Base-by-base conservation (phyloP, 2,113 vertebrate genomes). In the Galbula dea region DNA sequence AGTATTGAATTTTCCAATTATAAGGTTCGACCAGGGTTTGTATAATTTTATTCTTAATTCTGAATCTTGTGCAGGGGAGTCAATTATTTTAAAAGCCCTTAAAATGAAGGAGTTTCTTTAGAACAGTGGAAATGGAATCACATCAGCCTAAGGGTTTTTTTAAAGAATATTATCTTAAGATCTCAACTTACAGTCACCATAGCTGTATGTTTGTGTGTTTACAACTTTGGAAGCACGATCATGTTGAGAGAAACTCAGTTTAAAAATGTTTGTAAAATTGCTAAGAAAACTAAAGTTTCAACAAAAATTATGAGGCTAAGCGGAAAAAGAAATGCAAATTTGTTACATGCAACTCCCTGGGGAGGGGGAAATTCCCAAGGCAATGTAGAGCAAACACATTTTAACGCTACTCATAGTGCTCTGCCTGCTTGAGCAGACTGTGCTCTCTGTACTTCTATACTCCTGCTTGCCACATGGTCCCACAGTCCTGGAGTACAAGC, bases 341-440 rank as follows among this genome's bases (percentile, higher is more conserved):
- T 58, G 4, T 49, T 32, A 26, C 15, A 20, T 29, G 12, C 36
- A 61, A 27, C 27, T 6, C 4, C 1, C 15, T 12, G 0, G 6
- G 29, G 18, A 43, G 26, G 3, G 7, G 27, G 11, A 45, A 45
- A 37, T 68, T 59, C 45, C 41, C 27, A 69, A n/a, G 37, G 32
- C 45, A 26, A 5, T 22, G 41, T 72, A 72, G 52, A 68, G 30
- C 27, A 74, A 81, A 55, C 19, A 15, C 15, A 22, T 45, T 77
- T 61, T 52, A 76, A 45, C n/a, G 18, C 37, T 57, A 15, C 39
- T 74, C 52, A 21, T 29, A 71, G 32, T 29, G 37, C 34, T 41
- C 24, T 49, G 80, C 48, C 22, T 55, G 11, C 55, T n/a, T 0
- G 12, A 45, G 63, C 68, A 83, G 68, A 19, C 43, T 63, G 26